Base-by-base conservation (phyloP, 2,797 vertebrate species). In the Salmo trutta region DNA sequence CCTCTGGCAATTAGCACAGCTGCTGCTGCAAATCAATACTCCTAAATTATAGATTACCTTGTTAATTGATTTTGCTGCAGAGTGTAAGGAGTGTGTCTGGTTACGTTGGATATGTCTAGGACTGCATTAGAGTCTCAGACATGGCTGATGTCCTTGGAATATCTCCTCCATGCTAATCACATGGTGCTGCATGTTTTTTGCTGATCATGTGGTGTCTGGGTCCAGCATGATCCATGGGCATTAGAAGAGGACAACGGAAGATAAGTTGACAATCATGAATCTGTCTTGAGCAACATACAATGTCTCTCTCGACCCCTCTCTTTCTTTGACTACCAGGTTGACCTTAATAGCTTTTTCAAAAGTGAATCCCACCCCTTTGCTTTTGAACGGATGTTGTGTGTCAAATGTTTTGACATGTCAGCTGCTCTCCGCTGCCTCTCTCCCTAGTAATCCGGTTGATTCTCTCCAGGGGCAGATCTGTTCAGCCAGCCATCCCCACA, bases 31-130 rank as follows among this genome's bases (percentile, higher is more conserved):
- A 79, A 87, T 91, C 89, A 75, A 87, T 88, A 80, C 76, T 73
- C 76, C 76, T 92, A 88, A 90, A 92, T 92, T 91, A 93, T 91
- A 83, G 83, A 93, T 92, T 88, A 88, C 67, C 84, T 90, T 76
- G 80, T 91, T 92, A 93, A 93, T 89, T 81, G 91, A 92, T 92
- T 90, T 79, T 83, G 71, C 80, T 84, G 69, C 73, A 70, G 83
- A 79, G 79, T 82, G 80, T 88, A 53, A 80, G 85, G 83, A 90
- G 88, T 91, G 85, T 85, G 87, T 93, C 86, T 81, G 76, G 86
- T 93, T 92, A 85, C 91, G 24, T 47, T 71, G 82, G 80, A 79
- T 78, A 74, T 85, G n/a, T 75, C 62, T 70, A n/a, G 21, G 54
- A 41, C 53, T 73, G 41, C 62, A 74, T 64, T 74, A 31, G 53